Percentiles rank a stretch among this genome's conserved stretches.
These are phyloP conservation scores for Chalcosyrphus nemorum DNA, from an alignment of 2,888 invertebrate genomes.

Conservation along the genomic window DNA sequence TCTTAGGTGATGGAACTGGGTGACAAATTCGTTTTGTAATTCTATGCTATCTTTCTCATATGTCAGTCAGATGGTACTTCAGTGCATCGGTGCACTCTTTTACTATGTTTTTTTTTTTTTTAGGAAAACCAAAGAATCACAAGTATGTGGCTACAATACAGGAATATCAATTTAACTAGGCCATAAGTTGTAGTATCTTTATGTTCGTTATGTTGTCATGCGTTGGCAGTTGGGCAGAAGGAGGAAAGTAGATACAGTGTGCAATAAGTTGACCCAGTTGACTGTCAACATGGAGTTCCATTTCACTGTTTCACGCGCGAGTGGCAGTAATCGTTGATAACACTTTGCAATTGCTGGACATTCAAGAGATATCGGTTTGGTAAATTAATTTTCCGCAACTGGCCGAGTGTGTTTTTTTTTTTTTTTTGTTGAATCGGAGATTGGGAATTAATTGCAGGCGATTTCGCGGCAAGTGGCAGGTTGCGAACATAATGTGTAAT, in stretches of 20 bases:
- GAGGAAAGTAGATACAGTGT: conserved; percentile 31
- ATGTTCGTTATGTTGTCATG: conserved; percentile 54
- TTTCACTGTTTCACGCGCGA: conserved; percentile 59
- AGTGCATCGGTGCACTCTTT: neutral
- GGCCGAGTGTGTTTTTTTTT: neutral
- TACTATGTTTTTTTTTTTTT: no score
- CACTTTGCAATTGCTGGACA: conserved; percentile 30
- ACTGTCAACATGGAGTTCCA: conserved; percentile 61
- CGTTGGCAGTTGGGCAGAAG: conserved; percentile 43
- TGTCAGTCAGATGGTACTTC: conserved; percentile 36
- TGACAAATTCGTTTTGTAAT: conserved; percentile 68
- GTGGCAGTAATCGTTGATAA: conserved; percentile 61
- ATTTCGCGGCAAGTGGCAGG: conserved; percentile 57
- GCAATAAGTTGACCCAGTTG: conserved; percentile 67
- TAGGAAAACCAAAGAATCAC: conserved; percentile 30
- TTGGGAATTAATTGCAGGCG: conserved; percentile 63
- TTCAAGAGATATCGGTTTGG: conserved; percentile 27
- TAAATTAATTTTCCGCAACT: conserved; percentile 47
- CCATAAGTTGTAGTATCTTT: conserved; percentile 60
- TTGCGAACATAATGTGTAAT: conserved; percentile 56
- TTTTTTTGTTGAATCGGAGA: conserved; percentile 25
- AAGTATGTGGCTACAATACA: conserved; percentile 8
- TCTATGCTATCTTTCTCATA: conserved; percentile 47
- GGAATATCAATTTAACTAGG: conserved; percentile 70
- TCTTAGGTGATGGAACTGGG: conserved; percentile 32